A percentile compares a stretch with the other conserved stretches of the same genome.
Conservation (phyloP, 2,113 vertebrate species). For the Callorhinus ursinus region DNA sequence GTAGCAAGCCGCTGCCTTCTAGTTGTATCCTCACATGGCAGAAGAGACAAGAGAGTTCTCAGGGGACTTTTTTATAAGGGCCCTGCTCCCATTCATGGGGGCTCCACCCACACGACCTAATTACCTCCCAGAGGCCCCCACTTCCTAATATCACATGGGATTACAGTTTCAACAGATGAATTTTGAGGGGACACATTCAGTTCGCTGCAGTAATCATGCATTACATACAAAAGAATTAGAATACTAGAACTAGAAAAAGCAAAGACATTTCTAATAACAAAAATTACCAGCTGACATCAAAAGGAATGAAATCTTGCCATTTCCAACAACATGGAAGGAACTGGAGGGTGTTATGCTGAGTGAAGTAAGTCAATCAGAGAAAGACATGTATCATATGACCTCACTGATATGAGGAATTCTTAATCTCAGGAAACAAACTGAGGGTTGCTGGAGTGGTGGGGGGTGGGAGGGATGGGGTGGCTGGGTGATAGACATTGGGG, state of each 20-base stretch:
- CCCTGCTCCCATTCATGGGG: not conserved
- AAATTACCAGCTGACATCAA: not conserved
- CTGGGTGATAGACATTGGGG: too few relatives aligned
- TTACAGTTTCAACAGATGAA: not conserved
- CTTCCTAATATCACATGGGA: not conserved
- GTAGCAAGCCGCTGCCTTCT: not conserved
- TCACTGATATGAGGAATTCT: too few relatives aligned
- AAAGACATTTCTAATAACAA: not conserved
- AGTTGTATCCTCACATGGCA: fast-evolving
- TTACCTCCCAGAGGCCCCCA: not conserved
- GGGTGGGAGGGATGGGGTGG: too few relatives aligned
- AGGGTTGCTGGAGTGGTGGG: too few relatives aligned
- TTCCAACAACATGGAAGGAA: too few relatives aligned
- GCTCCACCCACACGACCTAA: not conserved
- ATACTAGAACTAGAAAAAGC: not conserved
- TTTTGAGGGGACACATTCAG: not conserved
- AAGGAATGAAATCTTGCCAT: too few relatives aligned
- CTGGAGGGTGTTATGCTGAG: too few relatives aligned
- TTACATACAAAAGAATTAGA: not conserved
- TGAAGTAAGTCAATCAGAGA: too few relatives aligned
- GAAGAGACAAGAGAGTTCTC: not conserved
- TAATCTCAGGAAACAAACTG: too few relatives aligned
- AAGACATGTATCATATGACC: too few relatives aligned
- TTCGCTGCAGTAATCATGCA: not conserved
- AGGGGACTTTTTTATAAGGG: not conserved